A percentile compares a stretch with the other conserved stretches of the same genome.
phyloP scores from a whole-genome alignment of 1,140 invertebrate genomes.

The Chymomyza costata region DNA sequence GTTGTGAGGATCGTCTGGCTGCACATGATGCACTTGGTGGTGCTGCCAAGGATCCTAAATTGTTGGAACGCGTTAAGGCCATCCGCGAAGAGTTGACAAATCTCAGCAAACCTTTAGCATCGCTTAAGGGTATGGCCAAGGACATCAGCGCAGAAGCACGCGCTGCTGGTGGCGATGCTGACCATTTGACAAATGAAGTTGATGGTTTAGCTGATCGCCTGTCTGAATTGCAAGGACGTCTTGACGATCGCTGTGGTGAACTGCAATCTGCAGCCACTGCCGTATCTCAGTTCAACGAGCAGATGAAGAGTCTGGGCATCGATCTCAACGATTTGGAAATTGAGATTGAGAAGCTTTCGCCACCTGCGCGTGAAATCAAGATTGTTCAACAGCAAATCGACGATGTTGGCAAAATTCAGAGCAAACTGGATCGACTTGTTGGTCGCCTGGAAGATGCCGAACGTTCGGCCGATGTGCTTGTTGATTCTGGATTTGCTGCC shows the following conservation, averaged over 20 bases:
- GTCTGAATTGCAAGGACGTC: constrained; percentile 83
- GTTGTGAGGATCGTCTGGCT: constrained; percentile 91
- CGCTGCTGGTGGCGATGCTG: constrained; percentile 83
- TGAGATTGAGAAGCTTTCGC: constrained; percentile 88
- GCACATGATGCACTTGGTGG: constrained; percentile 88
- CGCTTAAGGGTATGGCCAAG: constrained; percentile 82
- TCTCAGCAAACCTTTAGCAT: constrained; percentile 86
- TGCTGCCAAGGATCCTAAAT: constrained; percentile 86
- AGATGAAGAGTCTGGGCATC: constrained; percentile 85
- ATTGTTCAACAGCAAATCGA: constrained; percentile 89
- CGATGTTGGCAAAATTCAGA: constrained; percentile 83
- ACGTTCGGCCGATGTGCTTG: constrained; percentile 84
- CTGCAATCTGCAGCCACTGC: constrained; percentile 91
- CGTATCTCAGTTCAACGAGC: constrained; percentile 90
- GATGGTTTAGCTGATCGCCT: constrained; percentile 86
- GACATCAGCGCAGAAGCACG: constrained; percentile 84
- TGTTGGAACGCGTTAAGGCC: constrained; percentile 87
- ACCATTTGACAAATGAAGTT: constrained; percentile 86
- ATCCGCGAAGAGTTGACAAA: constrained; percentile 84
- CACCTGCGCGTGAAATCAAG: constrained; percentile 90
- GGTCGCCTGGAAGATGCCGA: constrained; percentile 84
- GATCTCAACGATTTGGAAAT: constrained; percentile 88
- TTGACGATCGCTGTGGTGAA: constrained; percentile 87
- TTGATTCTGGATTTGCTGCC: constrained; percentile 88
- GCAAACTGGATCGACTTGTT: constrained; percentile 81